Evolutionary conservation across 35 echinoderm and acorn worm species (phyloP).

Genomic region (Strongylocentrotus purpuratus): DNA sequence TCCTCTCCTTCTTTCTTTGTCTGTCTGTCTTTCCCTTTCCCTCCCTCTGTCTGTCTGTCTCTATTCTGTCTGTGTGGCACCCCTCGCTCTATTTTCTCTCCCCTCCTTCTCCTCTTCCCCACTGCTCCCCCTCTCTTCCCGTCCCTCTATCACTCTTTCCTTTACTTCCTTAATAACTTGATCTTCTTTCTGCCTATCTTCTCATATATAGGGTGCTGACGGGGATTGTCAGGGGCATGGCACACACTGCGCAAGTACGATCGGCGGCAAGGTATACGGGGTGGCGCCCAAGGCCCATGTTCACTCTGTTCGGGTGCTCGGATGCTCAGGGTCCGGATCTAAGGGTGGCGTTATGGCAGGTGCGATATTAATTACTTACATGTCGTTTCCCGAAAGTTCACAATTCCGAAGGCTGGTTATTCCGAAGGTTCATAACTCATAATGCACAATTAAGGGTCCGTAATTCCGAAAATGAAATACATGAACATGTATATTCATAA

Average conservation of each 20-base stretch:
- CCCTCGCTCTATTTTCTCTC: too few relatives aligned
- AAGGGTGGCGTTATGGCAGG: constrained; percentile 76
- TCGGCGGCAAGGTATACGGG: constrained; percentile 64
- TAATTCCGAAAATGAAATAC: too few relatives aligned
- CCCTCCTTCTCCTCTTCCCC: too few relatives aligned
- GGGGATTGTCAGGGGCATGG: constrained; percentile 87
- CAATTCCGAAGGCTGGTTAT: too few relatives aligned
- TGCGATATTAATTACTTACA: neutral
- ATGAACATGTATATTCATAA: too few relatives aligned
- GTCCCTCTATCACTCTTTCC: neutral
- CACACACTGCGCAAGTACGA: constrained; percentile 84
- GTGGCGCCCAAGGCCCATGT: constrained; percentile 80
- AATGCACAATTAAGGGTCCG: too few relatives aligned
- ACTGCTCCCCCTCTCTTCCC: neutral
- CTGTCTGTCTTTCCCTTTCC: too few relatives aligned
- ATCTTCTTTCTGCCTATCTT: neutral
- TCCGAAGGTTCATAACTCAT: too few relatives aligned
- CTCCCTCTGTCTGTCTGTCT: too few relatives aligned
- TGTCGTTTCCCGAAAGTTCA: too few relatives aligned
- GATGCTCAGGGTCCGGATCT: constrained; percentile 78
- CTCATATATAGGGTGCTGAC: constrained; percentile 67
- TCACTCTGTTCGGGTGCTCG: constrained; percentile 79
- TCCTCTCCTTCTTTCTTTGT: too few relatives aligned
- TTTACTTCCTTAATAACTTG: neutral
- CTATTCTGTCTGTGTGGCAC: too few relatives aligned